Percentiles rank a stretch among this genome's conserved stretches.
These are phyloP conservation scores for Ophion costatus DNA, from an alignment of 2,888 invertebrate species.

Conservation along the genomic window DNA sequence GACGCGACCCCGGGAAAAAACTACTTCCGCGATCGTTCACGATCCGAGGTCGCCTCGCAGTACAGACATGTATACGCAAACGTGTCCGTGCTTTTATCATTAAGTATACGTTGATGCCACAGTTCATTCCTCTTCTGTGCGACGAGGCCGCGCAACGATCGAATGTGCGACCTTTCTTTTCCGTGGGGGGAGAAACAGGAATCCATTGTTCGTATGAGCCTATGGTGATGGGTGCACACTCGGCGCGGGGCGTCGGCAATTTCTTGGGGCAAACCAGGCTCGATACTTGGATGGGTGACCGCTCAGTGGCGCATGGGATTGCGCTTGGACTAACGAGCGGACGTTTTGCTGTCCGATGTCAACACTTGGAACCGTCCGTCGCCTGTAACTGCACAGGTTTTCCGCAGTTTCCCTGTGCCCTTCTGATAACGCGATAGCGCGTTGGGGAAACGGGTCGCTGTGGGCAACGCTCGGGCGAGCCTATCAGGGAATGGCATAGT, in stretches of 20 bases:
- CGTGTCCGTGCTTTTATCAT: constrained; percentile 9
- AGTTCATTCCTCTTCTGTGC: constrained; percentile 5
- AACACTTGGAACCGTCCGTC: background rate
- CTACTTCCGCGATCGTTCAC: constrained; percentile 61
- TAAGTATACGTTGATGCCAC: background rate
- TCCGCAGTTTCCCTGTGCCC: background rate
- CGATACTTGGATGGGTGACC: background rate
- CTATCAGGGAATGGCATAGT: background rate
- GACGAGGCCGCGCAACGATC: background rate
- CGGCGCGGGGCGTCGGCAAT: too few species aligned
- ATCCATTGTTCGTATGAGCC: background rate
- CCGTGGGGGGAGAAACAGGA: background rate
- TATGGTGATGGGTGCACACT: background rate
- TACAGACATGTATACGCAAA: constrained; percentile 6
- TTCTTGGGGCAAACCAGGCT: background rate
- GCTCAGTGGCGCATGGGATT: background rate
- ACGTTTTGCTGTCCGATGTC: background rate
- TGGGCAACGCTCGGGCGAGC: background rate
- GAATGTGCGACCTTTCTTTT: background rate
- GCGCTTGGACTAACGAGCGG: background rate
- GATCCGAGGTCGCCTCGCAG: constrained; percentile 40
- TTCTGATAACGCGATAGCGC: background rate
- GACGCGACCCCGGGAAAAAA: constrained; percentile 53
- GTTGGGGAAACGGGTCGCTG: background rate
- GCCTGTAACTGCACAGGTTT: background rate